Percentiles rank a stretch among this genome's conserved stretches.
These are phyloP conservation scores for Amphiprion percula DNA, from an alignment of 2,113 vertebrate species.

Conservation along the genomic window DNA sequence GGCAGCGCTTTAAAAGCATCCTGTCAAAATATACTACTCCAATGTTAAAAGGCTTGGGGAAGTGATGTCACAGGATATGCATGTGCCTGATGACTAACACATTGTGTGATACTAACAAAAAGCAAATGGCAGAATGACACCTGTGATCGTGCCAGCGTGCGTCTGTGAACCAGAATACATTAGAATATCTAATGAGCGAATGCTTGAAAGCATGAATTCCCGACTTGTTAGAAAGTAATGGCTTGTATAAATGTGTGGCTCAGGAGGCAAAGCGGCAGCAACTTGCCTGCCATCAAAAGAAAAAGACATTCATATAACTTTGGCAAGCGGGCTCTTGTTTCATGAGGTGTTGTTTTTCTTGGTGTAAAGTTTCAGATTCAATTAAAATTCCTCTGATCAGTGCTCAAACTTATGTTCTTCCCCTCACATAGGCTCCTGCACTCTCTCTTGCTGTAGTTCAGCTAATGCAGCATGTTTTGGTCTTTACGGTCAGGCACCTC, in stretches of 20 bases:
- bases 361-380: background rate
- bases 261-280: constrained; percentile 3
- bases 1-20: constrained; percentile 67
- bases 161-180: constrained; percentile 58
- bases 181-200: constrained; percentile 49
- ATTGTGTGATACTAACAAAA: constrained; percentile 64
- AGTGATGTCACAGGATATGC: constrained; percentile 77
- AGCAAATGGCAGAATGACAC: constrained; percentile 58
- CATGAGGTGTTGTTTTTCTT: background rate
- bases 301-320: background rate
- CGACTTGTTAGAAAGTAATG: constrained; percentile 13
- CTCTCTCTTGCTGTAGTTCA: background rate
- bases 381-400: background rate
- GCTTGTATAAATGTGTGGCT: constrained; percentile 27
- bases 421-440: background rate
- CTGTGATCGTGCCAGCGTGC: constrained; percentile 48
- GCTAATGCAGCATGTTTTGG: background rate
- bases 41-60: constrained; percentile 65
- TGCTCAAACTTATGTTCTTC: background rate
- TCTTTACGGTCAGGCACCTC: constrained; percentile 41
- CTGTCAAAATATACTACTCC: constrained; percentile 71
- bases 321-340: background rate
- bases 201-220: constrained; percentile 9
- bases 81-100: constrained; percentile 76
- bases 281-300: background rate